Percentiles rank a stretch among this genome's conserved stretches.
These are phyloP conservation scores for rabbit (Oryctolagus cuniculus) DNA, from an alignment of 2,113 vertebrate species.

Conservation along the genomic window mOryCun1.1 NC_091442.1:95628001-95628500, in stretches of 20 bases:
- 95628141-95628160: neutral
- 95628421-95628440: too few relatives aligned
- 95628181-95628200: neutral
- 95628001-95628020: neutral
- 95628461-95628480: too few relatives aligned
- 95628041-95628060: slow-evolving; percentile 3
- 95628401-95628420: neutral
- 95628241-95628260: neutral
- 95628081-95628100: neutral
- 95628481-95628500: too few relatives aligned
- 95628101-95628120: neutral
- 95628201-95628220: neutral
- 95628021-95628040: neutral
- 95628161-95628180: neutral
- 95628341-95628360: neutral
- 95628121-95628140: neutral
- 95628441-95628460: too few relatives aligned
- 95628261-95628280: neutral
- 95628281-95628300: neutral
- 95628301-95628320: neutral
- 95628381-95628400: neutral
- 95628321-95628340: neutral
- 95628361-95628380: neutral
- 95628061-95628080: neutral
- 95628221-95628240: neutral